phyloP scores from a whole-genome alignment of 2,888 invertebrate genomes.

The Resseliella maxima region DNA sequence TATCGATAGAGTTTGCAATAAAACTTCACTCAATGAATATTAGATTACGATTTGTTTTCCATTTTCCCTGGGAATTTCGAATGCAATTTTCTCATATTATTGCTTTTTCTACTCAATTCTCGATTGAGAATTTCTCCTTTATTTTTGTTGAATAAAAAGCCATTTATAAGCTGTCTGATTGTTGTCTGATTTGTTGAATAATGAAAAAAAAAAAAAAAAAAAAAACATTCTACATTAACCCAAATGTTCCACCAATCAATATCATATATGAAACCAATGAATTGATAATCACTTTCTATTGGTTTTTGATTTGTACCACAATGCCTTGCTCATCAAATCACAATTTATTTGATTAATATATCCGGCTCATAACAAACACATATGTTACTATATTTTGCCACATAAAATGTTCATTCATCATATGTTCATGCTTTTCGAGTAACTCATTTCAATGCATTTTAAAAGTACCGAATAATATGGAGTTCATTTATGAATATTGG shows the following conservation, averaged over 20 bases:
- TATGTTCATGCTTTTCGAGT: too few relatives aligned
- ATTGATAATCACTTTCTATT: conserved; percentile 35
- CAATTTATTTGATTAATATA: not conserved
- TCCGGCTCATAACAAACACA: not conserved
- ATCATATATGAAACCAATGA: not conserved
- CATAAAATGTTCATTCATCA: not conserved
- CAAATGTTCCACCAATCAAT: not conserved
- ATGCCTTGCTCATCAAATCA: not conserved
- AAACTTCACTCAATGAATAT: conserved; percentile 9
- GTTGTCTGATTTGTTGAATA: too few relatives aligned
- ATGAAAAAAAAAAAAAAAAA: not conserved
- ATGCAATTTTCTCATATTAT: not conserved
- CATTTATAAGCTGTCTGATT: not conserved
- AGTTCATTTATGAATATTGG: not conserved
- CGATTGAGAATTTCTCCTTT: too few relatives aligned
- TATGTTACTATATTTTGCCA: not conserved
- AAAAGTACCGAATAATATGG: not conserved
- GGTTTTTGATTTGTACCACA: not conserved
- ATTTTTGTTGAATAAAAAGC: not conserved
- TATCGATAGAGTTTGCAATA: not conserved
- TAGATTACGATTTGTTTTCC: not conserved
- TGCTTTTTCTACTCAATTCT: not conserved
- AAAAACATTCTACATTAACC: not conserved
- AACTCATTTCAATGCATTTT: not conserved
- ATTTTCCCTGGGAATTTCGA: not conserved